Conservation (phyloP, 92 coral and sea anemone species). For the Parazoanthus darwini region DNA sequence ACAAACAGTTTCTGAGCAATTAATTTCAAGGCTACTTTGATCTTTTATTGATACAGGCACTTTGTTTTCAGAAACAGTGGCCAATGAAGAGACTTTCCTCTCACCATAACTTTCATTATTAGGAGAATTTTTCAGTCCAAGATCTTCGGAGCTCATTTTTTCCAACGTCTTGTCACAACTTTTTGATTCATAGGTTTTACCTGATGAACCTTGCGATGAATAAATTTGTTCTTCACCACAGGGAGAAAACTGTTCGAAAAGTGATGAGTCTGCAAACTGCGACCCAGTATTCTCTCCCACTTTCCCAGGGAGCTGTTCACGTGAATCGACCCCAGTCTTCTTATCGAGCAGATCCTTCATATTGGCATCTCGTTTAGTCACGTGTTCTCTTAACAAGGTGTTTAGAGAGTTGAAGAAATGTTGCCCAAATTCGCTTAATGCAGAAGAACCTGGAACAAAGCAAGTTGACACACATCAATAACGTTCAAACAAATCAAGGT, state of each 20-base stretch:
- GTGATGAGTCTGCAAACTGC: not conserved
- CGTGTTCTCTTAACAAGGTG: slow-evolving; percentile 29
- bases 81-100: not conserved
- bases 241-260: not conserved
- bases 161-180: not conserved
- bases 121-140: not conserved
- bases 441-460: slow-evolving; percentile 14
- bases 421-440: slow-evolving; percentile 31
- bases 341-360: slow-evolving; percentile 35
- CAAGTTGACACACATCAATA: too few species aligned
- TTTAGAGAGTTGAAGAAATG: slow-evolving; percentile 35
- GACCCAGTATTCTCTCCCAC: not conserved
- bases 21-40: not conserved
- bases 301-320: not conserved
- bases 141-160: not conserved
- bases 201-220: not conserved
- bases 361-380: slow-evolving; percentile 29
- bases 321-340: slow-evolving; percentile 17
- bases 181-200: not conserved
- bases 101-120: not conserved
- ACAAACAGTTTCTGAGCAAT: not conserved
- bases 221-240: not conserved
- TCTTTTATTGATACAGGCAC: not conserved
- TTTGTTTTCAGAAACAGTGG: not conserved
- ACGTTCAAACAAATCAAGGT: too few species aligned